Base-by-base conservation (phyloP, 2,113 vertebrate genomes). In the Micromys minutus region DNA sequence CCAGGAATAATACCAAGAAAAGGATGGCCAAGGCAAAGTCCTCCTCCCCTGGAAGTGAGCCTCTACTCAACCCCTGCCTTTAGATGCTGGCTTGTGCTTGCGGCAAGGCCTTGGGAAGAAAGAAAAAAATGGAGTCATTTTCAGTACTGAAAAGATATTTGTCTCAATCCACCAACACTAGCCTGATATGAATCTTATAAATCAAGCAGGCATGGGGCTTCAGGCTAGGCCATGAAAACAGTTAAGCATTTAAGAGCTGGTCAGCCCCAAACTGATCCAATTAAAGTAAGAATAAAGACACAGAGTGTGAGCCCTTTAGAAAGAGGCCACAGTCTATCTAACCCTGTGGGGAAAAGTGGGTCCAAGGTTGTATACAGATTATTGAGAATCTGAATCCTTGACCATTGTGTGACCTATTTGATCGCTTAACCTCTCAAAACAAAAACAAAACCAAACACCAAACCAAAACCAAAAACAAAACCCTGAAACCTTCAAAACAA, bases 241-340 rank as follows among this genome's bases (percentile, higher is more conserved):
- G 91, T 90, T 90, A 95, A 95, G 85, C 89, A 93, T 95, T 95
- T 89, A 94, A 96, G 95, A 97, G 59, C 59, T 94, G 86, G 74
- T 85, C 75, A 89, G 94, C 7, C 39, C 81, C 92, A 76, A 93
- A 93, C 76, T 86, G 65, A 90, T 93, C 69, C 65, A 55, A 85
- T 91, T 80, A 81, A 65, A 71, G 57, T 71, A 36, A 87, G 90
- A 96, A 85, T 65, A 87, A 91, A 94, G 93, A 93, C 34, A n/a
- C 1, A 0, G 76, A 92, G 15, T 55, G 22, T 75, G 39, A 96
- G 16, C 36, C n/a, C 45, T 83, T 87, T 93, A 85, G 67, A 89
- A 75, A 92, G 83, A 87, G 65, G 31, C 45, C 74, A 34, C 24
- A 31, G 10, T 36, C 67, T 91, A 7, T 91, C 52, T 15, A 7